Percentiles rank a stretch among this genome's conserved stretches.
phyloP scores from a whole-genome alignment of 2,113 vertebrate genomes.

The Apus apus region DNA sequence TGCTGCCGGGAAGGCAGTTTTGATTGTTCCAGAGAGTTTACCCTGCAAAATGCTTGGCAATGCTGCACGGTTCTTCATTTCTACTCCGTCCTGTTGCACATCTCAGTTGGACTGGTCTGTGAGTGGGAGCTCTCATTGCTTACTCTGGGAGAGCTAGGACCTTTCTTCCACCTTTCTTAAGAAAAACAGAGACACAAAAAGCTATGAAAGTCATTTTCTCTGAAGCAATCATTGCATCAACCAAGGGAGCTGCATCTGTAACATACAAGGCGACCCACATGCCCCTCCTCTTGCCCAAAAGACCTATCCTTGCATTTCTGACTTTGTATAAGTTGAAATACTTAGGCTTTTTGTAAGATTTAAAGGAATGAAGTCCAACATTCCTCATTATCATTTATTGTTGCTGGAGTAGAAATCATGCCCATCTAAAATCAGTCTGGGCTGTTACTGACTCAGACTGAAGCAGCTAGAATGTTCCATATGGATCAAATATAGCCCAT shows the following conservation, averaged over 20 bases:
- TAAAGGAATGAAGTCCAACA: not conserved
- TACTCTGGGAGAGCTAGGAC: not conserved
- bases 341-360: not conserved
- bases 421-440: not conserved
- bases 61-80: accelerated
- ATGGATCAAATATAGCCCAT: conserved; percentile 20
- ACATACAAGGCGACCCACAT: not conserved
- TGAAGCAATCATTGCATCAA: not conserved
- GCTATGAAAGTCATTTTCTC: not conserved
- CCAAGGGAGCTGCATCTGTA: not conserved
- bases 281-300: not conserved
- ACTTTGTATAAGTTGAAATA: not conserved
- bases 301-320: not conserved
- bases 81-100: accelerated
- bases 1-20: not conserved
- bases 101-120: accelerated
- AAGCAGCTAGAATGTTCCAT: not conserved
- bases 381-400: not conserved
- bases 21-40: not conserved
- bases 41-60: not conserved
- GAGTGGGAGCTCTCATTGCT: not conserved
- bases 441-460: not conserved
- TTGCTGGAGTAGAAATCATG: not conserved
- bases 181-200: not conserved
- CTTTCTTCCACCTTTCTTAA: not conserved